Evolutionary conservation across 2,113 vertebrate genomes (phyloP), one percentile per base, ranked within the genome.

Genomic region (Clupea harengus): DNA sequence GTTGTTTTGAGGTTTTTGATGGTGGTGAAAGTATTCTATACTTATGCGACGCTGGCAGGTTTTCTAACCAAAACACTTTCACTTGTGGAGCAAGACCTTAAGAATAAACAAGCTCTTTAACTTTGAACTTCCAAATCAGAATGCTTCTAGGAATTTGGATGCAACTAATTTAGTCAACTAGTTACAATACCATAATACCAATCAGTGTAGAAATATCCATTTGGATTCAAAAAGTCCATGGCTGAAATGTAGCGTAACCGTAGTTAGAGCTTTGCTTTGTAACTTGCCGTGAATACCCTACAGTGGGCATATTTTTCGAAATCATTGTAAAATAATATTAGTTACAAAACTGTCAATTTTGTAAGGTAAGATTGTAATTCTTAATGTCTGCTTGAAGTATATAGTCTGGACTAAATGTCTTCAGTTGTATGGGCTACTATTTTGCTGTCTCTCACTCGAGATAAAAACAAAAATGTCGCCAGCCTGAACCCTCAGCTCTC

Each of bases 401-500:
- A 28, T n/a, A 28, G 60, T 10, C 64, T 32, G 64, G 25, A 32
- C 25, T 11, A 25, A 8, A 13, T 72, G 64, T 13, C 64, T 9
- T 72, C 64, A 28, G 64, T 32, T 28, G 11, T 72, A 10, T 72
- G 11, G 25, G 64, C 64, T 67, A 72, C 64, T 72, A 72, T 72
- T 72, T 72, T 6, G 54, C 54, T 72, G 64, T 13, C 64, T 72
- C 64, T 32, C 64, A 85, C 83, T 89, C 87, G 72, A 84, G 81
- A 84, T 84, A 83, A 91, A n/a, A 88, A 92, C 90, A 90, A 93
- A 92, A 89, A 93, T 92, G 91, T 93, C 92, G 91, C 86, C 89
- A 89, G 64, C 4, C 64, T 72, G 64, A 1, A 72, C 64, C 57
- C 64, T 72, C 87, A 84, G 89, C 88, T 81, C 86, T 89, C 83